phyloP scores from a whole-genome alignment of 1,140 invertebrate genomes.

The Scaptomyza graminum region DNA sequence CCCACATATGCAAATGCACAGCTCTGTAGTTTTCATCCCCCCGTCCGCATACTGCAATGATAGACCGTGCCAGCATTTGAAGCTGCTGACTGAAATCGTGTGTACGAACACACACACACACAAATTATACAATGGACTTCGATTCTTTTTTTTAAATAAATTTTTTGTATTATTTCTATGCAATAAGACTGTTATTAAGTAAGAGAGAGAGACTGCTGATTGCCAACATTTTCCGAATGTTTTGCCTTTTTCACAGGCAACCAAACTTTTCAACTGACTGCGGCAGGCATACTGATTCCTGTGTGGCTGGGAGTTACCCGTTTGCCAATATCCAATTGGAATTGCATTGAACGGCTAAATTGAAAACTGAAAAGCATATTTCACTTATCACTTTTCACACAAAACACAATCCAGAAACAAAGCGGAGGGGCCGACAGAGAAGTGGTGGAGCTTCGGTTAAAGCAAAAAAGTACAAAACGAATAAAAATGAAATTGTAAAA shows the following conservation, averaged over 20 bases:
- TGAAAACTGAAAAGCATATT: slow-evolving; percentile 81
- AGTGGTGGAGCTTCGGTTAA: neutral
- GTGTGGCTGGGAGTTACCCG: slow-evolving; percentile 32
- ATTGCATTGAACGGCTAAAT: slow-evolving; percentile 80
- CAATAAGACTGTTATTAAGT: slow-evolving; percentile 32
- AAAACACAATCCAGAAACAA: slow-evolving; percentile 64
- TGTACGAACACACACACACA: slow-evolving; percentile 7
- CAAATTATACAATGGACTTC: slow-evolving; percentile 25
- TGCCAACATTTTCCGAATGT: slow-evolving; percentile 24
- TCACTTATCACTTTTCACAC: slow-evolving; percentile 81
- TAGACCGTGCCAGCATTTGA: slow-evolving; percentile 17
- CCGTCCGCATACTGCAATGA: slow-evolving; percentile 22
- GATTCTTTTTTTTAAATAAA: neutral
- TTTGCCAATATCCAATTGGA: slow-evolving; percentile 74
- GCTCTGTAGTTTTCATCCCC: neutral
- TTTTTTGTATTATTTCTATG: slow-evolving; percentile 23
- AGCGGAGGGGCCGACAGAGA: slow-evolving; percentile 21
- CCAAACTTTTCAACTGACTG: slow-evolving; percentile 8
- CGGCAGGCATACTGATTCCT: slow-evolving; percentile 10
- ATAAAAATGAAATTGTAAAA: slow-evolving; percentile 74
- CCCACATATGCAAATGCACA: slow-evolving; percentile 23
- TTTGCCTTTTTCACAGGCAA: neutral
- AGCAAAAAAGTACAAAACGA: slow-evolving; percentile 26
- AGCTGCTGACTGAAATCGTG: too few relatives aligned
- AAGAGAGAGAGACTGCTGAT: slow-evolving; percentile 3